Conservation (phyloP, 2,113 vertebrate species). For the Tricholaema leucomelas region DNA sequence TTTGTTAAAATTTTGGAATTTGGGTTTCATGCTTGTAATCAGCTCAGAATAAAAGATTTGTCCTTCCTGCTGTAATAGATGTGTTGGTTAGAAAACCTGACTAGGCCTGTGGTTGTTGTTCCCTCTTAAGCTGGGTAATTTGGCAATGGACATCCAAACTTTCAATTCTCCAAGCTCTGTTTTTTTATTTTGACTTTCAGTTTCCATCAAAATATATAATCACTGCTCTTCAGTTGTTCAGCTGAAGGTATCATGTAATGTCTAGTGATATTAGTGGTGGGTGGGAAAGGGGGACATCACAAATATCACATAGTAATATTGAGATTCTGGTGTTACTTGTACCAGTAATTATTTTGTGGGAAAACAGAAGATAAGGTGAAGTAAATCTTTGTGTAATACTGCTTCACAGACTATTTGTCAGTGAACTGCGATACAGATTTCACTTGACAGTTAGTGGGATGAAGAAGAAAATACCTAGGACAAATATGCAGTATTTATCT, state of each 20-base stretch:
- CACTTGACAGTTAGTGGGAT: rapidly evolving
- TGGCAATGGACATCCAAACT: neutral
- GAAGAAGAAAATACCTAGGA: neutral
- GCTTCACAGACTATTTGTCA: neutral
- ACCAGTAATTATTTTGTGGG: neutral
- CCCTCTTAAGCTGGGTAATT: rapidly evolving
- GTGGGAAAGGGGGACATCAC: neutral
- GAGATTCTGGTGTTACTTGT: neutral
- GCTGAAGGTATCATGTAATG: neutral
- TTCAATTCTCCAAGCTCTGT: neutral
- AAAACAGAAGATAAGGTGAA: neutral
- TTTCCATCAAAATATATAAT: neutral
- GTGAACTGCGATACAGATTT: neutral
- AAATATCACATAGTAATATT: neutral
- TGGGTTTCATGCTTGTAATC: neutral
- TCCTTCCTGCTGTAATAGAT: neutral
- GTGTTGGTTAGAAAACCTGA: neutral
- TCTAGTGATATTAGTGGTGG: neutral
- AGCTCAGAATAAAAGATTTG: neutral
- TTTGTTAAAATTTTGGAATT: neutral
- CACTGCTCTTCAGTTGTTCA: neutral
- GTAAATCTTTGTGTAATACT: neutral
- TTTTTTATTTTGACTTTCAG: neutral
- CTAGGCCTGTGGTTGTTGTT: neutral
- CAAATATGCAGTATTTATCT: neutral